Evolutionary conservation across 2,797 vertebrate genomes (phyloP), one percentile per base, ranked within the genome.

Genomic region (Spheniscus humboldti): DNA sequence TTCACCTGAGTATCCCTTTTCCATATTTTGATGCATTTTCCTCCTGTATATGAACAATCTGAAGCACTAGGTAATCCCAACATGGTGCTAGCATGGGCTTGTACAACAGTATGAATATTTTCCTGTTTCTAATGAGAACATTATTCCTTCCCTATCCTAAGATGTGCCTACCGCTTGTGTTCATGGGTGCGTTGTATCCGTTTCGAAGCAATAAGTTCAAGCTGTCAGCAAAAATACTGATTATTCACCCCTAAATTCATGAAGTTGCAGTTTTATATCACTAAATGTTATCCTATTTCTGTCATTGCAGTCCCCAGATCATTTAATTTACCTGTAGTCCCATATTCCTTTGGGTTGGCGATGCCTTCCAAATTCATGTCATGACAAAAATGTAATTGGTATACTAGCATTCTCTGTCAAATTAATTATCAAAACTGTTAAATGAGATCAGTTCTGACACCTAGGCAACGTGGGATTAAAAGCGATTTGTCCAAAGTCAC

Each of bases 391-490:
- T 18, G 8, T 94, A 85, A 89, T 92, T 88, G 85, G 48, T 90
- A 23, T 30, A 56, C 15, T 45, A 27, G 41, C 89, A 48, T 94
- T 78, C 53, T 83, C 68, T 83, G 82, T 97, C 96, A 95, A 80
- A 91, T 85, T 92, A 94, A 95, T 96, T 92, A 94, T 35, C 87
- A 94, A 41, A 95, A 75, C 19, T 76, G 94, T 95, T 95, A 85
- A 95, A 91, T 47, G 22, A 62, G 60, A 96, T 96, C 53, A 50
- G 30, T 88, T 88, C 95, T 96, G 94, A 95, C 94, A 96, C 94
- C 67, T 67, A 56, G 33, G 68, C 48, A 86, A 16, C 18, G 14
- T 63, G 92, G 64, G 59, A 78, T 93, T 76, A 68, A 7, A 94
- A 92, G 33, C 4, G 11, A 75, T 64, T 90, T 93, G 47, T 80